Evolutionary conservation across 2,797 vertebrate species (phyloP), one percentile per base, ranked within the genome.

Genomic region (Clamator glandarius): DNA sequence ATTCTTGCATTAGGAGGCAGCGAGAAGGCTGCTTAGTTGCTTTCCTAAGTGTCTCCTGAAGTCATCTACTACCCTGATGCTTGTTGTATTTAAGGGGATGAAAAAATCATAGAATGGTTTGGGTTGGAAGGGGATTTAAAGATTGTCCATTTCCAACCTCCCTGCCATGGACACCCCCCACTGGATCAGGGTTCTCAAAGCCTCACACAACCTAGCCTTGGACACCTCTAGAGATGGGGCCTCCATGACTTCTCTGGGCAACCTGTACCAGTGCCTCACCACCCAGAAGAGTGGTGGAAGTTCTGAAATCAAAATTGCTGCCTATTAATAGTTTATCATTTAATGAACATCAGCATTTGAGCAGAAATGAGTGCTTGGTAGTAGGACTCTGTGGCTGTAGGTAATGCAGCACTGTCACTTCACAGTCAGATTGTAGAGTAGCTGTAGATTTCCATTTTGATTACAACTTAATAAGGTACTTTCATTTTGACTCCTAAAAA

Each of bases 371-470:
- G 17, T 5, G 36, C 64, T 77, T 21, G 13, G n/a, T 21, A 35
- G 12, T 25, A 48, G 51, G 42, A 15, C 18, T 77, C 31, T 44
- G 36, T 15, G 10, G 31, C 31, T 55, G 5, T 58, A 23, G 31
- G 41, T 28, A 57, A 4, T 2, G 5, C n/a, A 39, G 54, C 36
- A 4, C n/a, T 57, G 33, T 31, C 13, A 1, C 31, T 33, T 72
- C 12, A 4, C 17, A 12, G 0, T 11, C 13, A 29, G 44, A 33
- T 10, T 8, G 6, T 54, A 0, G 19, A 46, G 9, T 42, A 35
- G 41, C 64, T 70, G 77, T 23, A 20, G 33, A 9, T 35, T 95
- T 64, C 33, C 21, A 4, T 91, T 73, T 64, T 50, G 79, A 18
- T 59, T 55, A 41, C 57, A 55, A 44, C 35, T 48, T 57, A 24